Evolutionary conservation across 1,140 invertebrate genomes (phyloP).

Genomic region (Drosophila melanogaster): DNA sequence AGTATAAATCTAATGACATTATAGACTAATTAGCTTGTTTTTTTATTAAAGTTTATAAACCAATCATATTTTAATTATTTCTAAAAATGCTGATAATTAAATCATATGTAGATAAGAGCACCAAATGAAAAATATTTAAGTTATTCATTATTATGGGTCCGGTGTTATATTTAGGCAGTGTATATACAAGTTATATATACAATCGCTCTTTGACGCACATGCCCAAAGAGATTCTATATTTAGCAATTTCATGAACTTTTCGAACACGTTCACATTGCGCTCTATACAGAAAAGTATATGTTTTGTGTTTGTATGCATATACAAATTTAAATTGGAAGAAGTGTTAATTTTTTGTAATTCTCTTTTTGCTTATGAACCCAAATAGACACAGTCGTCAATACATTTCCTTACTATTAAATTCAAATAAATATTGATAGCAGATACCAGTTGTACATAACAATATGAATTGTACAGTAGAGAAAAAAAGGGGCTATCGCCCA

Average conservation of each 20-base stretch:
- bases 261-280: slow-evolving; percentile 13
- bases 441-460: too few species aligned
- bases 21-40: too few species aligned
- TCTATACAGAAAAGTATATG: neutral
- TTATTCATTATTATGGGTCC: too few species aligned
- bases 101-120: too few species aligned
- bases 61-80: too few species aligned
- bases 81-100: too few species aligned
- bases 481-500: slow-evolving; percentile 91
- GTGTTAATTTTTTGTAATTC: neutral
- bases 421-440: neutral
- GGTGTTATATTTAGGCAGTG: too few species aligned
- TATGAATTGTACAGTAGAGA: slow-evolving; percentile 76
- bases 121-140: too few species aligned
- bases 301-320: neutral
- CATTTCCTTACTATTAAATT: neutral
- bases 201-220: neutral
- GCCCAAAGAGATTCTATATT: slow-evolving; percentile 22
- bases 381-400: neutral
- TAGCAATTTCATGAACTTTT: slow-evolving; percentile 26
- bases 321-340: slow-evolving; percentile 2
- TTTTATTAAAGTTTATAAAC: too few species aligned
- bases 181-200: neutral
- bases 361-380: neutral
- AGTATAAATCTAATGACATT: too few species aligned